A percentile compares a stretch with the other conserved stretches of the same genome.
phyloP scores from a whole-genome alignment of 2,888 invertebrate genomes.

The Dynastes maya region DNA sequence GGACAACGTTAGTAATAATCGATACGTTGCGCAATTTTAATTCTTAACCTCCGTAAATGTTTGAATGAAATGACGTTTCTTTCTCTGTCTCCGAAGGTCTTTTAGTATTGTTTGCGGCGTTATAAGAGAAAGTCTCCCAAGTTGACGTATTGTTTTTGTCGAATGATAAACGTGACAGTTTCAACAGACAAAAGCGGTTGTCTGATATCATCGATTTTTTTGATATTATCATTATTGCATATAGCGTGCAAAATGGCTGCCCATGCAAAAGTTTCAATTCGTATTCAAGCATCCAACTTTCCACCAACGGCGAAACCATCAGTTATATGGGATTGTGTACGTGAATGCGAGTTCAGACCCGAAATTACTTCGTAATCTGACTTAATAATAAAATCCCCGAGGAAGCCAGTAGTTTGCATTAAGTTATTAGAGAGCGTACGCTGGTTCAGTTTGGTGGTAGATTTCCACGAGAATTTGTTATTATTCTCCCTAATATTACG shows the following conservation, averaged over 20 bases:
- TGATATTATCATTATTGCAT: not conserved
- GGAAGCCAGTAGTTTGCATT: slow-evolving; percentile 53
- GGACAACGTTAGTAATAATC: slow-evolving; percentile 11
- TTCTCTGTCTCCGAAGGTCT: slow-evolving; percentile 6
- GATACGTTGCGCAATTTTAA: slow-evolving; percentile 1
- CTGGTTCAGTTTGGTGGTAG: slow-evolving; percentile 21
- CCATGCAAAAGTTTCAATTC: no score
- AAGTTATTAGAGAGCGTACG: slow-evolving; percentile 48
- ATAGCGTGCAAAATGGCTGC: no score
- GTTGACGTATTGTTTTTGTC: not conserved
- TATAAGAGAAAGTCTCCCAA: slow-evolving; percentile 2
- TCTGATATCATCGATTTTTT: slow-evolving; percentile 8
- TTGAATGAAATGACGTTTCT: slow-evolving; percentile 16
- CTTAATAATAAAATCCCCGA: slow-evolving; percentile 53
- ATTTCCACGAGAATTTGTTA: slow-evolving; percentile 21
- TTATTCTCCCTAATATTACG: slow-evolving; percentile 3
- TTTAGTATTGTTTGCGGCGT: not conserved
- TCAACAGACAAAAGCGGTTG: no score
- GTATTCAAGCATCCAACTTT: no score
- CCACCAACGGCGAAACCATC: not conserved
- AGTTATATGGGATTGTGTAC: not conserved
- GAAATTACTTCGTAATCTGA: slow-evolving; percentile 53
- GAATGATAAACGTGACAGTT: no score
- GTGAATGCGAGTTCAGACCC: not conserved
- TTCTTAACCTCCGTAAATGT: not conserved